Conservation (phyloP, 2,113 vertebrate genomes). For the Anser cygnoides region DNA sequence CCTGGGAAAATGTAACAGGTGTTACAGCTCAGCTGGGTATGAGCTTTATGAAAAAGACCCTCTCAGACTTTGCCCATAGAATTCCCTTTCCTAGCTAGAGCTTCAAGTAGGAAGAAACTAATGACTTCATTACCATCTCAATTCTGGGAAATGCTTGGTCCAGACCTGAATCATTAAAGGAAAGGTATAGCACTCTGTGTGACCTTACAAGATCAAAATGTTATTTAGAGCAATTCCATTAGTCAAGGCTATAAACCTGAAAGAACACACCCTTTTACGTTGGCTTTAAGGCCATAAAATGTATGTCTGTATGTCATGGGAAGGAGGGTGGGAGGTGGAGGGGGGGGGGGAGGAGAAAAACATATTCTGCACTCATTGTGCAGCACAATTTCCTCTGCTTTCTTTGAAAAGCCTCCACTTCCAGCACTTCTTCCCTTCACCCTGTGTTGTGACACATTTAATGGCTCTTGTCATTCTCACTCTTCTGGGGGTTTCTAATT, state of each 20-base stretch:
- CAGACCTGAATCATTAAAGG: constrained; percentile 84
- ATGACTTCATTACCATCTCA: constrained; percentile 89
- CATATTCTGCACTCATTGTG: constrained; percentile 41
- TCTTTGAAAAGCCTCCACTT: constrained; percentile 53
- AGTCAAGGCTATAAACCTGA: constrained; percentile 76
- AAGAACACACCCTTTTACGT: constrained; percentile 70
- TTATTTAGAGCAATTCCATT: constrained; percentile 81
- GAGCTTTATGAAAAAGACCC: constrained; percentile 81
- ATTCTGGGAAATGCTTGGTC: constrained; percentile 84
- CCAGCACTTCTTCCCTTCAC: constrained; percentile 43
- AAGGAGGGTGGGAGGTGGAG: not conserved
- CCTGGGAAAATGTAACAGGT: constrained; percentile 94
- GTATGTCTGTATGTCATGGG: constrained; percentile 14
- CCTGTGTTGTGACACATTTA: constrained; percentile 57
- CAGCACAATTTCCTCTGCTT: constrained; percentile 33
- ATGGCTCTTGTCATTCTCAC: constrained; percentile 56
- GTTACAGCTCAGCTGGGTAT: constrained; percentile 82
- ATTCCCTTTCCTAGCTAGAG: constrained; percentile 78
- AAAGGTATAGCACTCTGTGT: constrained; percentile 82
- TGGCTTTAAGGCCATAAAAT: constrained; percentile 59
- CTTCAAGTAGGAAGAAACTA: constrained; percentile 86
- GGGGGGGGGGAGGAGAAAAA: not conserved
- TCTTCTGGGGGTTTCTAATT: constrained; percentile 68
- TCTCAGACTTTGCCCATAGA: constrained; percentile 82
- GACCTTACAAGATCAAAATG: constrained; percentile 83